These are phyloP conservation scores for Poeciliopsis presidionis DNA, from an alignment of 2,797 vertebrate species.

Conservation along the genomic window DNA sequence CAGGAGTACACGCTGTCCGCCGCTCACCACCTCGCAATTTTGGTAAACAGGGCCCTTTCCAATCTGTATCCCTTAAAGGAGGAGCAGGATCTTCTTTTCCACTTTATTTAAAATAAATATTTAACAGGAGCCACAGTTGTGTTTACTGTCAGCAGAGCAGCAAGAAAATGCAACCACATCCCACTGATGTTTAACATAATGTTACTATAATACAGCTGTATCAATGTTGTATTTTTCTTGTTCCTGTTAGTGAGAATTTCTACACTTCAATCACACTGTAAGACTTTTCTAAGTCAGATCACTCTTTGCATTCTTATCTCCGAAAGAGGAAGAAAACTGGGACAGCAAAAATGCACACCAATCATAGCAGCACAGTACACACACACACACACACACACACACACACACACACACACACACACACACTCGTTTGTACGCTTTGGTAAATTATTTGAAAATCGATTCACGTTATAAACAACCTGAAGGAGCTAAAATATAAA, in stretches of 20 bases:
- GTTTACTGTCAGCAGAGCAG: not conserved
- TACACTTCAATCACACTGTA: not conserved
- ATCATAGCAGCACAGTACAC: not conserved
- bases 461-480: not conserved
- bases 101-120: not conserved
- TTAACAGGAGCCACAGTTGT: not conserved
- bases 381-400: not conserved
- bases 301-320: not conserved
- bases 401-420: not conserved
- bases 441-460: not conserved
- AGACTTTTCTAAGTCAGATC: not conserved
- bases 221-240: not conserved
- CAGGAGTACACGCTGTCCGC: constrained; percentile 3
- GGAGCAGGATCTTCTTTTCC: not conserved
- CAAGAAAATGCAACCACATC: not conserved
- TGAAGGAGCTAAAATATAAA: not conserved
- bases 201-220: not conserved
- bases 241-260: not conserved
- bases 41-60: not conserved
- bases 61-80: not conserved
- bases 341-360: not conserved
- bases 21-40: not conserved
- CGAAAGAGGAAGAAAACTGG: not conserved
- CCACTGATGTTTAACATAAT: not conserved
- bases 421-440: not conserved